A percentile compares a stretch with the other conserved stretches of the same genome.
Conservation (phyloP, 2,797 vertebrate genomes). For the Chaetodon trifasciatus region DNA sequence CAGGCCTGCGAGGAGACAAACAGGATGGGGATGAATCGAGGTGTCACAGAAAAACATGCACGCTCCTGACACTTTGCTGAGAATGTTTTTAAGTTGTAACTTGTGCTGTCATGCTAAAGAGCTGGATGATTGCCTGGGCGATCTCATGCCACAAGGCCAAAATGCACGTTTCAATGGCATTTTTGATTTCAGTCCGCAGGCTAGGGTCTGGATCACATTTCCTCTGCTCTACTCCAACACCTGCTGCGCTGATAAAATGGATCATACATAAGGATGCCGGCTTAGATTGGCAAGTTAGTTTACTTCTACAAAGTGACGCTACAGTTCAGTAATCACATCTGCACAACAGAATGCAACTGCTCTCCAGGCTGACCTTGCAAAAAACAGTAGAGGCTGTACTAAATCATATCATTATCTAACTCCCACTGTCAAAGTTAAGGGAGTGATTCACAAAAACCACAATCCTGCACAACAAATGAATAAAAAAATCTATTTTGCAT, state of each 20-base stretch:
- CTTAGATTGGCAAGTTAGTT: conserved; percentile 31
- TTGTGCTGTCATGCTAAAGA: background rate
- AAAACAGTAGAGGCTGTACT: background rate
- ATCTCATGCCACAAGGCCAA: conserved; percentile 42
- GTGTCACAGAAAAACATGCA: background rate
- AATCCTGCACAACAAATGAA: background rate
- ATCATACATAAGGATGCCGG: conserved; percentile 65
- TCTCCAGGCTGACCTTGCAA: conserved; percentile 12
- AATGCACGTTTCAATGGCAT: conserved; percentile 62
- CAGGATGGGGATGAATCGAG: background rate
- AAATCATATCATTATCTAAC: background rate
- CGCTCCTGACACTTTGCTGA: background rate
- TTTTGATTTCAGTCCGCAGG: conserved; percentile 44
- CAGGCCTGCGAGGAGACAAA: conserved; percentile 83
- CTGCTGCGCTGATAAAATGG: conserved; percentile 68
- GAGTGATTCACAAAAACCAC: background rate
- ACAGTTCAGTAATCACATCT: conserved; percentile 14
- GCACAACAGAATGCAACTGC: background rate
- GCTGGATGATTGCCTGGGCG: background rate
- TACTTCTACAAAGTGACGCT: conserved; percentile 27
- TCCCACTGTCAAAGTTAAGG: background rate
- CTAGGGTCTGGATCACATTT: conserved; percentile 50
- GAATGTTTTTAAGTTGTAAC: background rate
- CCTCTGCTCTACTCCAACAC: conserved; percentile 59
- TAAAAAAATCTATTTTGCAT: background rate